Evolutionary conservation across 2,888 invertebrate species (phyloP), one percentile per base, ranked within the genome.

Genomic region (Acronicta aceris): DNA sequence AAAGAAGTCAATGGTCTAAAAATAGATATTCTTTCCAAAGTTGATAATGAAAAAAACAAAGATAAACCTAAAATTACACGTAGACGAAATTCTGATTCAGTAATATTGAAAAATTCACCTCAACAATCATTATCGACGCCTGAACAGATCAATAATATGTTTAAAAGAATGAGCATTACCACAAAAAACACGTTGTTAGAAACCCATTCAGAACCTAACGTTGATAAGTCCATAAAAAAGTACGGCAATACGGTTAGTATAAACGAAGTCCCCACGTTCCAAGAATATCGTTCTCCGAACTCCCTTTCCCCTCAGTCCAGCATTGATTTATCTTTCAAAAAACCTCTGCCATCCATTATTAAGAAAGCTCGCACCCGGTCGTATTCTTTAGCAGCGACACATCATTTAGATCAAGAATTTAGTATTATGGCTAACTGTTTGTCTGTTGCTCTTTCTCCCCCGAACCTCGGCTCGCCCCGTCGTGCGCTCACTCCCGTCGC

Each of bases 341-440:
- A 87, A 82, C 91, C 91, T 68, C 78, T 89, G 64, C 86, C 89
- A 63, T 88, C 89, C 70, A 90, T 89, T 77, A 89, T 89, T 76
- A 91, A 89, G 76, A 89, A 87, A 74, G 86, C 89, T 89, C 89
- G 88, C 47, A 74, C 80, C 70, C 87, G 92, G 69, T 89, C 92
- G 52, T 84, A 84, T 79, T 91, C 92, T 78, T 69, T 92, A 84
- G 85, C 87, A 78, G 81, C 88, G 71, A 81, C 83, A 62, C 76
- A 88, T 78, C 89, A 89, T 85, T 84, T 92, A 89, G 88, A 89
- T 81, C 81, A 83, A 81, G 87, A 91, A 79, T 85, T 87, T 81
- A 93, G 93, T 92, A 90, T 87, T 89, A 90, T 94, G 89, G 95
- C 95, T 96, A 96, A 95, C 94, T 95, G 92, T 94, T 80, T 95